phyloP scores from a whole-genome alignment of 2,888 invertebrate genomes.

The Sphinx pinastri region DNA sequence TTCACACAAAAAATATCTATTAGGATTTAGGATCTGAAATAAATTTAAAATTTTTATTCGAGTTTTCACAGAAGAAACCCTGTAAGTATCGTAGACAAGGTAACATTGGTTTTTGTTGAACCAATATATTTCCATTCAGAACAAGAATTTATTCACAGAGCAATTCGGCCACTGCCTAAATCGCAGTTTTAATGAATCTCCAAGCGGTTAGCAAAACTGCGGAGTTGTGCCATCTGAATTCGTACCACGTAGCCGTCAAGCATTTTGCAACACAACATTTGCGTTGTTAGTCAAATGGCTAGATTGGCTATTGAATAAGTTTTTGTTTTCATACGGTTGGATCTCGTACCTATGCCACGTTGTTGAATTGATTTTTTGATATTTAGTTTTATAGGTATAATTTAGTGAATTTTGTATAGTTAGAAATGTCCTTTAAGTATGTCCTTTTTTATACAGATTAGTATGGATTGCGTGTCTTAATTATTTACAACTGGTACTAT shows the following conservation, averaged over 20 bases:
- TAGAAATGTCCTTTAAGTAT: too few relatives aligned
- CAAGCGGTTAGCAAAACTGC: slow-evolving; percentile 29
- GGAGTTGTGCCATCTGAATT: slow-evolving; percentile 37
- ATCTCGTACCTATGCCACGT: background rate
- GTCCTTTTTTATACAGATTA: too few relatives aligned
- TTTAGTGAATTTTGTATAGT: background rate
- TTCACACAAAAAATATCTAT: background rate
- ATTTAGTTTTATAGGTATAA: background rate
- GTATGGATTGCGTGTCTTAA: too few relatives aligned
- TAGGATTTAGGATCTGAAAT: too few relatives aligned
- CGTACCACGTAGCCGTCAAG: slow-evolving; percentile 45
- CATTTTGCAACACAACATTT: slow-evolving; percentile 42
- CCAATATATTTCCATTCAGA: background rate
- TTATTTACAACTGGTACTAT: too few relatives aligned
- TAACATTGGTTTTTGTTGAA: background rate
- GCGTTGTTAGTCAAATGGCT: slow-evolving; percentile 48
- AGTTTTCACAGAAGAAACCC: background rate
- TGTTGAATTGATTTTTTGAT: background rate
- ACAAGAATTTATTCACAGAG: background rate
- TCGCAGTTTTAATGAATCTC: background rate
- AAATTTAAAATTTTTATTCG: background rate
- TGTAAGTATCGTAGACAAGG: background rate
- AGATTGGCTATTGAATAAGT: slow-evolving; percentile 35
- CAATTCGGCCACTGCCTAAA: background rate
- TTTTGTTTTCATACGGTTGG: slow-evolving; percentile 26